Percentiles rank a stretch among this genome's conserved stretches.
These are phyloP conservation scores for Cotesia typhae DNA, from an alignment of 1,140 invertebrate species.

Conservation along the genomic window DNA sequence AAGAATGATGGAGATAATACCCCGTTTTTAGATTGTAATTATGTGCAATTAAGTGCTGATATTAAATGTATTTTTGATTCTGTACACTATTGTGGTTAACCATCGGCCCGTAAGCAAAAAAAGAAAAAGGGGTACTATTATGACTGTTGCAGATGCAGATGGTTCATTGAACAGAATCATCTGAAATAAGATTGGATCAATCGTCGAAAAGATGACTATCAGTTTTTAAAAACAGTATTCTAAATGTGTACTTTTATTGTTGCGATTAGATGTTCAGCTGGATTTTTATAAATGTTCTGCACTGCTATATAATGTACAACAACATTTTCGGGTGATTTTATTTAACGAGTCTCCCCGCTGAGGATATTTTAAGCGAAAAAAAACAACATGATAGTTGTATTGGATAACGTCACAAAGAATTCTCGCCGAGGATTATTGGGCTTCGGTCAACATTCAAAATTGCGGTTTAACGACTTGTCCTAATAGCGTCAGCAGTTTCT, in stretches of 20 bases:
- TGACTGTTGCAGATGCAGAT: slow-evolving; percentile 24
- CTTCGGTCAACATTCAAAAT: slow-evolving; percentile 16
- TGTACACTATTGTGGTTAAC: slow-evolving; percentile 33
- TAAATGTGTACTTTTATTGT: too few species aligned
- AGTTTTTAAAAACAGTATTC: not conserved
- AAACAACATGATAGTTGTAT: too few species aligned
- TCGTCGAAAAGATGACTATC: not conserved
- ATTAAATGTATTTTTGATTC: not conserved
- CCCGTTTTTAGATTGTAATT: not conserved
- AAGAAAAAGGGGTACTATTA: slow-evolving; percentile 24
- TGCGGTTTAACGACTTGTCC: slow-evolving; percentile 17
- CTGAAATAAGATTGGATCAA: not conserved
- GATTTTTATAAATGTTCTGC: too few species aligned
- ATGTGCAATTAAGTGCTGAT: not conserved
- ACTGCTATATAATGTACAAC: not conserved
- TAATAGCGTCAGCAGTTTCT: slow-evolving; percentile 10
- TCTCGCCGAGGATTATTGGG: too few species aligned
- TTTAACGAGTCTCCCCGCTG: not conserved
- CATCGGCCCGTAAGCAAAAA: slow-evolving; percentile 27
- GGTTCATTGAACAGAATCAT: not conserved
- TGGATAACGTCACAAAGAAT: too few species aligned
- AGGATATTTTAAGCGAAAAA: too few species aligned
- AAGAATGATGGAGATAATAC: too few species aligned
- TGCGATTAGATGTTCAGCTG: too few species aligned
- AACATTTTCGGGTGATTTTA: not conserved